phyloP scores from a whole-genome alignment of 2,113 vertebrate species.

The Atractosteus spatula region DNA sequence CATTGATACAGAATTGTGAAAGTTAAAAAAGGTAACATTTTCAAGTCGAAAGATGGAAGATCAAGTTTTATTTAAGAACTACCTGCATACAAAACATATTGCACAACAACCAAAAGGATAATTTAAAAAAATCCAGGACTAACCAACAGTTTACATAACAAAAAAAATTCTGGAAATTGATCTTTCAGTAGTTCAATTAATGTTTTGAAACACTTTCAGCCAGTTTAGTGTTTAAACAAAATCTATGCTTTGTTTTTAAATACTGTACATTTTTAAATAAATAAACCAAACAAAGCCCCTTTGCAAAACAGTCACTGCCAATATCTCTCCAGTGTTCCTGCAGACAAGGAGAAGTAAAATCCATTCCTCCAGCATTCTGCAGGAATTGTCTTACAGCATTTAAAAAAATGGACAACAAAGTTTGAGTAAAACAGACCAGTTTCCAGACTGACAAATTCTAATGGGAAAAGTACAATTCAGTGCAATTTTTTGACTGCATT shows the following conservation, averaged over 20 bases:
- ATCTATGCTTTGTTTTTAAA: conserved; percentile 93
- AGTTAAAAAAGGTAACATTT: conserved; percentile 31
- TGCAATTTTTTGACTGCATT: conserved; percentile 92
- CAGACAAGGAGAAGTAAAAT: conserved; percentile 76
- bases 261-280: conserved; percentile 99
- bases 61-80: conserved; percentile 99
- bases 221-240: conserved; percentile 90
- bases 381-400: conserved; percentile 73
- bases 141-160: conserved; percentile 56
- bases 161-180: conserved; percentile 90
- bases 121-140: conserved; percentile 77
- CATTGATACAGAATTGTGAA: neutral
- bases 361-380: conserved; percentile 75
- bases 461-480: conserved; percentile 92
- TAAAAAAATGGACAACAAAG: conserved; percentile 51
- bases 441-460: conserved; percentile 86
- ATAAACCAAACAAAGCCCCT: conserved; percentile 96
- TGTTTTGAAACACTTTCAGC: conserved; percentile 80
- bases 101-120: conserved; percentile 98
- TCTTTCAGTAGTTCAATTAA: conserved; percentile 95
- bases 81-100: conserved; percentile 99
- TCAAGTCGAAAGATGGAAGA: conserved; percentile 90
- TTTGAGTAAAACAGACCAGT: conserved; percentile 77
- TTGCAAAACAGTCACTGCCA: conserved; percentile 89
- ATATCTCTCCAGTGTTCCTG: conserved; percentile 81